A percentile compares a stretch with the other conserved stretches of the same genome.
Conservation (phyloP, 2,113 vertebrate genomes). For the Serilophus lunatus region DNA sequence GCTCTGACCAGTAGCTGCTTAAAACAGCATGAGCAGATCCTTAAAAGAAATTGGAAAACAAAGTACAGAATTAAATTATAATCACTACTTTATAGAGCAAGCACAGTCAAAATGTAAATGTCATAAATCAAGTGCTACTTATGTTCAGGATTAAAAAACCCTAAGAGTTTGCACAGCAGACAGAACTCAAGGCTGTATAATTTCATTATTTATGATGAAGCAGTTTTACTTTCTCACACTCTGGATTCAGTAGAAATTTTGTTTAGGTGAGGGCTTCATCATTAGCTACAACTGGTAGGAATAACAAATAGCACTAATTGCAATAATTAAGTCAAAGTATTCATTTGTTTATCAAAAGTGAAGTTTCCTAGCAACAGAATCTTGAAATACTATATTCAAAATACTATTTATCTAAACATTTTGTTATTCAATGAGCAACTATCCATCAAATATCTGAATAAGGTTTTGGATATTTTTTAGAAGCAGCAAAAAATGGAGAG, state of each 20-base stretch:
- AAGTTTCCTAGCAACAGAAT: neutral
- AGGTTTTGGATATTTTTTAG: neutral
- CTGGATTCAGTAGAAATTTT: neutral
- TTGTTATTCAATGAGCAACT: neutral
- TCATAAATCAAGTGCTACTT: neutral
- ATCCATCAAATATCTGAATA: neutral
- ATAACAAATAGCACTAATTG: neutral
- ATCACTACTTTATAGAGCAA: neutral
- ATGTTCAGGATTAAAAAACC: neutral
- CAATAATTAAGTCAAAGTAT: neutral
- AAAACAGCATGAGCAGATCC: conserved; percentile 89
- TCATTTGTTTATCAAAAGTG: neutral
- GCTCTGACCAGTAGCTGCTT: conserved; percentile 86
- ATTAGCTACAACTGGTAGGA: neutral
- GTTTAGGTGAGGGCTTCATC: neutral
- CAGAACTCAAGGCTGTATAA: neutral
- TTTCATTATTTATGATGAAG: neutral
- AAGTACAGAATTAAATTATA: neutral
- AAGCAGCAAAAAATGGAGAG: neutral
- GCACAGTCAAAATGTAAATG: neutral
- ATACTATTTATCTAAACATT: neutral
- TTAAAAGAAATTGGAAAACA: conserved; percentile 50
- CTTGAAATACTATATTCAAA: neutral
- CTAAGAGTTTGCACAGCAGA: neutral
- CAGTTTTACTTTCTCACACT: neutral